Evolutionary conservation across 2,113 vertebrate genomes (phyloP).

Genomic region (Melanostigma gelatinosum): DNA sequence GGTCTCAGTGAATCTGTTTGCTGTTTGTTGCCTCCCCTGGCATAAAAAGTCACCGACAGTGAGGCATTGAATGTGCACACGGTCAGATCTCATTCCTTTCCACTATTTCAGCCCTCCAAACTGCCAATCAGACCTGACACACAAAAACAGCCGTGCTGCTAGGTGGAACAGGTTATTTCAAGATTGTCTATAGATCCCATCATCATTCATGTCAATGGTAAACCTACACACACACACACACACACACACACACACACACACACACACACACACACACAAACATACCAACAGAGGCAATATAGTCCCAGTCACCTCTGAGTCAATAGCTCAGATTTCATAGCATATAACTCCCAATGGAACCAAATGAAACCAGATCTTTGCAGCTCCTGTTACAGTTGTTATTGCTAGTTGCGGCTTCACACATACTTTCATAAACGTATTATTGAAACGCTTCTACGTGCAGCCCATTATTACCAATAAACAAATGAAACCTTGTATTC

Average conservation of each 20-base stretch:
- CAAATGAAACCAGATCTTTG: slow-evolving; percentile 28
- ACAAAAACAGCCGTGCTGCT: slow-evolving; percentile 7
- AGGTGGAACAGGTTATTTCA: slow-evolving; percentile 19
- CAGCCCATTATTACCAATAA: not conserved
- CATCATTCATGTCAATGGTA: slow-evolving; percentile 22
- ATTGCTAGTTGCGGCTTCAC: slow-evolving; percentile 6
- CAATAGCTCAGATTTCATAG: slow-evolving; percentile 37
- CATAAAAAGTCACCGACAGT: not conserved
- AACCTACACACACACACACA: slow-evolving; percentile 23
- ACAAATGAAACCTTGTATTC: slow-evolving; percentile 14
- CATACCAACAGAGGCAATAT: slow-evolving; percentile 6
- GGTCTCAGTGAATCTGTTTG: slow-evolving; percentile 39
- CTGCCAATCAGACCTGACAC: slow-evolving; percentile 44
- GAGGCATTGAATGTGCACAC: slow-evolving; percentile 6
- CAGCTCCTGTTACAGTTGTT: not conserved
- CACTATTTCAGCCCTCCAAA: slow-evolving; percentile 18
- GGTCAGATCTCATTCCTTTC: slow-evolving; percentile 27
- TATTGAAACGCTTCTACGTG: not conserved
- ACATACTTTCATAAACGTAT: slow-evolving; percentile 14
- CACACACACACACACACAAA: slow-evolving; percentile 3
- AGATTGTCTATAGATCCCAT: slow-evolving; percentile 2
- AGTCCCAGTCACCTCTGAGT: slow-evolving; percentile 5
- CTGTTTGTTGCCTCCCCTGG: slow-evolving; percentile 49
- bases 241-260: slow-evolving; percentile 6
- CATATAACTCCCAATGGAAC: not conserved